Evolutionary conservation across 2,113 vertebrate genomes (phyloP), one percentile per base, ranked within the genome.

Genomic region (Phasianus colchicus): DNA sequence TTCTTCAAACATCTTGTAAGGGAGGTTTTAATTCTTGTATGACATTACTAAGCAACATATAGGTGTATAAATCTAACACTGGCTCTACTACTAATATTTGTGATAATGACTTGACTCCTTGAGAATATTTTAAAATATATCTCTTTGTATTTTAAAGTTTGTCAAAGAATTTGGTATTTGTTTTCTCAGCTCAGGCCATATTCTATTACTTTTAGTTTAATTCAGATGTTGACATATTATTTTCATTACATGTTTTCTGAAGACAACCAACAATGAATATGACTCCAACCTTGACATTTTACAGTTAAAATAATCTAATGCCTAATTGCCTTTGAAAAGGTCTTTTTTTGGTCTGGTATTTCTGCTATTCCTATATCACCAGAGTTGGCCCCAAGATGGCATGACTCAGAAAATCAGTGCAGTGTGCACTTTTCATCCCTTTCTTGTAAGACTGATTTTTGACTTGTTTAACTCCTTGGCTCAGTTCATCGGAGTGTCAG

Each of bases 401-500:
- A 36, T 2, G 11, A 74, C 25, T 34, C 27, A 74, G 69, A 75
- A 17, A 61, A 77, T 19, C 0, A 0, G 10, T 74, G 11, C n/a
- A 60, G 19, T 80, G 22, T 43, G 24, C 60, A 86, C 63, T 77
- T 86, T 45, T 70, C 13, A 63, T 86, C 80, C 76, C 45, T 88
- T 78, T 83, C 60, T 38, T 58, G 42, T 66, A 83, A 83, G 58
- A 92, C 63, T 67, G 83, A 83, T 88, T 86, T 86, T 90, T 80
- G n/a, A 5, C n/a, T 85, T 79, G 22, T 77, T 88, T 65, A 34
- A n/a, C 18, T 90, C n/a, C 9, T 24, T 77, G 69, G 6, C 21
- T 86, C 36, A 30, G 54, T 61, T 88, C 48, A n/a, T 54, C 42
- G 29, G 13, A 14, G 14, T 83, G 48, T 66, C 64, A 70, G 45